phyloP scores from a whole-genome alignment of 2,797 vertebrate genomes.

The Podarcis siculus region DNA sequence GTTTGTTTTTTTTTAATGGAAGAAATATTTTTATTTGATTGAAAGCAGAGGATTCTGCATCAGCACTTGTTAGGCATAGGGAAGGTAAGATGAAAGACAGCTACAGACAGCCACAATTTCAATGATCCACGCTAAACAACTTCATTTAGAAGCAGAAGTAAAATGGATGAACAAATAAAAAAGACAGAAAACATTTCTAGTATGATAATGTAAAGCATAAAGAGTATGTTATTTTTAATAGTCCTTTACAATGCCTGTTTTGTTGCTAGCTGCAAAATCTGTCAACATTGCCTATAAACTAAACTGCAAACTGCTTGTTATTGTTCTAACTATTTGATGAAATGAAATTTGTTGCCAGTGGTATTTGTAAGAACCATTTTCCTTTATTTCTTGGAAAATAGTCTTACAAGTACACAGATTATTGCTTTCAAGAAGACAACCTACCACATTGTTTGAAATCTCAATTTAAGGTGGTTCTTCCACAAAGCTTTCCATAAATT shows the following conservation, averaged over 20 bases:
- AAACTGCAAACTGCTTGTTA: conserved; percentile 52
- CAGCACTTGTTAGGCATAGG: neutral
- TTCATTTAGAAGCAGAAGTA: conserved; percentile 27
- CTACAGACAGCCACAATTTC: neutral
- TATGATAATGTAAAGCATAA: conserved; percentile 49
- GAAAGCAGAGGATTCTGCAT: neutral
- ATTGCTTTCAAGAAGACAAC: conserved; percentile 49
- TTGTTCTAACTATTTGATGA: conserved; percentile 47
- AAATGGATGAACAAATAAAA: conserved; percentile 49
- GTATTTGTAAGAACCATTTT: conserved; percentile 57
- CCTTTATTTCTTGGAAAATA: conserved; percentile 43
- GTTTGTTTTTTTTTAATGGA: neutral
- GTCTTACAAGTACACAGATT: conserved; percentile 41
- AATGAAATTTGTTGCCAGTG: conserved; percentile 50
- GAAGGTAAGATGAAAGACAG: neutral
- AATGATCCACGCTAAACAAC: neutral
- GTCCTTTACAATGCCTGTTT: conserved; percentile 55
- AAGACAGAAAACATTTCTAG: conserved; percentile 30
- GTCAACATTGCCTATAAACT: conserved; percentile 54
- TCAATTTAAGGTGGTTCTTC: conserved; percentile 25
- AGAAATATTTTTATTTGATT: neutral
- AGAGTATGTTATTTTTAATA: conserved; percentile 54
- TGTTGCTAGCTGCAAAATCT: conserved; percentile 43
- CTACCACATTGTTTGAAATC: conserved; percentile 42
- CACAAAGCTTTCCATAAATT: conserved; percentile 19